phyloP scores from a whole-genome alignment of 2,888 invertebrate species.

The Rhodophaea formosa region DNA sequence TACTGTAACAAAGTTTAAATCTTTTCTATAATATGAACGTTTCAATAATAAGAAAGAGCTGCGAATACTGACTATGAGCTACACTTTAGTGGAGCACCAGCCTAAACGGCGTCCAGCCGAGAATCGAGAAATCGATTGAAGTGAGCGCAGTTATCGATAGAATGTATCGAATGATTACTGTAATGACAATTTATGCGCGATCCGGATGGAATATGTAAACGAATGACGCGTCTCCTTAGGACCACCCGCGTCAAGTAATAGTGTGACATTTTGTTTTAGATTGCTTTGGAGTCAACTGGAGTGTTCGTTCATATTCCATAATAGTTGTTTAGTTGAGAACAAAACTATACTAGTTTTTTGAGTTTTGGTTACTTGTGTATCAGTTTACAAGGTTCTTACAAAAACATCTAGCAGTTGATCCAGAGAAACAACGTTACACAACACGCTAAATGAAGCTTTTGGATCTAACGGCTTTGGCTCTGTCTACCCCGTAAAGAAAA shows the following conservation, averaged over 20 bases:
- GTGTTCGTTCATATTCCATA: background rate
- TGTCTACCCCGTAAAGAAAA: too few species aligned
- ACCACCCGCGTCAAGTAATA: conserved; percentile 60
- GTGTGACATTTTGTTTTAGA: conserved; percentile 22
- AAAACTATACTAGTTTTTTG: background rate
- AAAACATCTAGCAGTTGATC: too few species aligned
- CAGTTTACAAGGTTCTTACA: too few species aligned
- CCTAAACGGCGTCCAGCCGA: conserved; percentile 47
- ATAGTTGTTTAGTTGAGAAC: background rate
- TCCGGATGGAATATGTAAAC: conserved; percentile 70
- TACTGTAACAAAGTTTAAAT: too few species aligned
- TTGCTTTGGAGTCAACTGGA: background rate
- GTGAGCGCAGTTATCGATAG: conserved; percentile 58
- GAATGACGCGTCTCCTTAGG: conserved; percentile 59
- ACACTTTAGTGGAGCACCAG: background rate
- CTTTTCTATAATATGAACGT: too few species aligned
- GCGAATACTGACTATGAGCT: background rate
- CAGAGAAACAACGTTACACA: too few species aligned
- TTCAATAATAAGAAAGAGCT: background rate
- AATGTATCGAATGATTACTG: conserved; percentile 69
- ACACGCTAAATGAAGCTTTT: too few species aligned
- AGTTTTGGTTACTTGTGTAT: too few species aligned
- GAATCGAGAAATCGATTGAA: conserved; percentile 62
- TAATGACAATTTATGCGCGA: conserved; percentile 76
- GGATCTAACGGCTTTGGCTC: too few species aligned